These are phyloP conservation scores for Tromatobia lineatoria DNA, from an alignment of 2,888 invertebrate genomes.

Conservation along the genomic window DNA sequence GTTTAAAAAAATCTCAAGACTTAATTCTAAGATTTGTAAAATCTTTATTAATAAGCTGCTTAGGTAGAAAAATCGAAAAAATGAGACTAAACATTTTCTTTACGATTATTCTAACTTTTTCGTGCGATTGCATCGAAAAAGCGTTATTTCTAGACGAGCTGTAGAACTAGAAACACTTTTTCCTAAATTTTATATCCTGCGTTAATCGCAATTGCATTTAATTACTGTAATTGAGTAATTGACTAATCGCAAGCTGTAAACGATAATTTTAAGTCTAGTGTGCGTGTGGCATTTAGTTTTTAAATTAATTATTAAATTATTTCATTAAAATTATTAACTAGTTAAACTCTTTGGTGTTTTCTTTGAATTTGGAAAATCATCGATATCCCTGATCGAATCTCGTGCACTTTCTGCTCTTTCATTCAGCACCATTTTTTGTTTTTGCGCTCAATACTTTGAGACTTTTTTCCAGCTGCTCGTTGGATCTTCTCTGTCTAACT, in stretches of 20 bases:
- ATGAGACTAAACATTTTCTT: not conserved
- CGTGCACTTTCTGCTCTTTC: conserved; percentile 26
- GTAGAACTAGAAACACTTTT: conserved; percentile 11
- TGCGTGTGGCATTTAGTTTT: conserved; percentile 22
- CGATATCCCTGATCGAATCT: not conserved
- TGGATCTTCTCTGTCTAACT: conserved; percentile 33
- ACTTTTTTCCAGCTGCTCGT: conserved; percentile 34
- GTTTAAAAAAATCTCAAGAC: not conserved
- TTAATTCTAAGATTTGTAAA: not conserved
- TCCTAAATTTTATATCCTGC: not conserved
- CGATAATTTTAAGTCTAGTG: conserved; percentile 13
- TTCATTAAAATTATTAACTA: not conserved
- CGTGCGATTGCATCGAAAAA: conserved; percentile 1
- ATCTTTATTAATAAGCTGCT: conserved; percentile 7
- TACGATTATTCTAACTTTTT: conserved; percentile 6
- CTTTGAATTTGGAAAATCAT: conserved; percentile 27
- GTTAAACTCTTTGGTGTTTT: not conserved
- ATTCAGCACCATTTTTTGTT: conserved; percentile 25
- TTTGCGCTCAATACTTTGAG: conserved; percentile 1
- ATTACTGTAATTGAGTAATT: conserved; percentile 36
- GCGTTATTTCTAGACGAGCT: conserved; percentile 7
- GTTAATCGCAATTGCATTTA: not conserved
- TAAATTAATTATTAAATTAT: not conserved
- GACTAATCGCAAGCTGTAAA: conserved; percentile 49
- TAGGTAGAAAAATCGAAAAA: not conserved